These are phyloP conservation scores for Scalopus aquaticus DNA, from an alignment of 2,113 vertebrate species.

Conservation along the genomic window DNA sequence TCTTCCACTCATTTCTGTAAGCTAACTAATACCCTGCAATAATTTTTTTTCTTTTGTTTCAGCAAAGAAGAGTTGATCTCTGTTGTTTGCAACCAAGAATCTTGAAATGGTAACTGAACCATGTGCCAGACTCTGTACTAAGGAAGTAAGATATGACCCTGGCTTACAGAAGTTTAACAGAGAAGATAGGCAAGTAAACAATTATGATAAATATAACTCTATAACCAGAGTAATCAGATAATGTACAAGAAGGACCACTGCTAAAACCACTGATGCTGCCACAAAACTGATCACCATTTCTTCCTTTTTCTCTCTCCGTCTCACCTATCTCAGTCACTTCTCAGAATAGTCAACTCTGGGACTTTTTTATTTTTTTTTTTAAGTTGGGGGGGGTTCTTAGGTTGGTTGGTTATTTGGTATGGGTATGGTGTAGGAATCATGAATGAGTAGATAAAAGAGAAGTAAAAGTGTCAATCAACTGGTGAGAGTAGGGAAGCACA, in stretches of 20 bases:
- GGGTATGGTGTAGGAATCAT: conserved; percentile 46
- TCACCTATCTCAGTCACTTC: conserved; percentile 24
- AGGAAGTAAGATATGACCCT: not conserved
- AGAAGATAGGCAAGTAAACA: not conserved
- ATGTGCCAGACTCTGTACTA: not conserved
- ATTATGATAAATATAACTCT: not conserved
- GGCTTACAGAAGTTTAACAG: not conserved
- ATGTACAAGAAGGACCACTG: not conserved
- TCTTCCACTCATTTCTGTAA: conserved; percentile 9
- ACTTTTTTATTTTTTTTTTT: not conserved
- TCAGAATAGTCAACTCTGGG: conserved; percentile 20
- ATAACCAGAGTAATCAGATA: not conserved
- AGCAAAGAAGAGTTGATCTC: not conserved
- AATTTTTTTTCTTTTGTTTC: not conserved
- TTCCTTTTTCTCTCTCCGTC: not conserved
- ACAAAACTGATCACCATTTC: not conserved
- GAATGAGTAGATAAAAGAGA: conserved; percentile 66
- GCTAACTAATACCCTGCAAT: not conserved
- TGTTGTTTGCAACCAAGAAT: not conserved
- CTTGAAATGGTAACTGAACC: not conserved
- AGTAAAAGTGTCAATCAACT: conserved; percentile 31
- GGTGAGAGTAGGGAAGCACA: conserved; percentile 9
- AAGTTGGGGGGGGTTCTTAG: not conserved
- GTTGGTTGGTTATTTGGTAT: conserved; percentile 12
- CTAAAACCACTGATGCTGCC: too few relatives aligned